Conservation (phyloP, 2,888 invertebrate species). For the Cosmorhoe ocellata region DNA sequence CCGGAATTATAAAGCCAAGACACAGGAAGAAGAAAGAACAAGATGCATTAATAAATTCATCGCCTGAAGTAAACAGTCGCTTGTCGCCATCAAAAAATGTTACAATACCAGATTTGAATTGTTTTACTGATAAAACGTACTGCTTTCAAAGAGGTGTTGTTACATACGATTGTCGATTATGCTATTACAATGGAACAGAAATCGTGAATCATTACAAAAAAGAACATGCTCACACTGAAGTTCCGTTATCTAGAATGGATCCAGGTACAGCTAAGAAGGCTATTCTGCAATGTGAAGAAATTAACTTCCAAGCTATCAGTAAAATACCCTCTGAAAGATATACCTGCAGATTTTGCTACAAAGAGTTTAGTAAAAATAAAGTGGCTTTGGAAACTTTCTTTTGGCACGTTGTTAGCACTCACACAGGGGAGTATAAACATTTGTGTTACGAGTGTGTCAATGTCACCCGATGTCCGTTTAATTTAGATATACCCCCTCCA, state of each 20-base stretch:
- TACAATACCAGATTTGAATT: slow-evolving; percentile 50
- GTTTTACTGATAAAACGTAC: slow-evolving; percentile 70
- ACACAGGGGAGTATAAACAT: slow-evolving; percentile 90
- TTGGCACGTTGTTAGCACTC: slow-evolving; percentile 87
- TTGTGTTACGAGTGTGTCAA: slow-evolving; percentile 84
- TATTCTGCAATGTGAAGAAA: slow-evolving; percentile 76
- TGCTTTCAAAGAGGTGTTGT: slow-evolving; percentile 62
- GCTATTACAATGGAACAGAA: slow-evolving; percentile 80
- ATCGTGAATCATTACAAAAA: slow-evolving; percentile 86
- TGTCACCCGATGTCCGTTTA: slow-evolving; percentile 55
- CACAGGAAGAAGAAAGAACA: slow-evolving; percentile 59
- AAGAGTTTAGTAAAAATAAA: slow-evolving; percentile 57
- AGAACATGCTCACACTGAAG: slow-evolving; percentile 85
- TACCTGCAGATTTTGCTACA: slow-evolving; percentile 68
- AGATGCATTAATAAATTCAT: neutral
- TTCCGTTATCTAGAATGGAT: slow-evolving; percentile 84
- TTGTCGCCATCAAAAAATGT: slow-evolving; percentile 22
- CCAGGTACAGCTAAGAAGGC: slow-evolving; percentile 77
- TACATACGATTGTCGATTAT: slow-evolving; percentile 83
- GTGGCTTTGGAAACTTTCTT: slow-evolving; percentile 79
- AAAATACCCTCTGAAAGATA: slow-evolving; percentile 63
- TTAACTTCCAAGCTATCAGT: slow-evolving; percentile 59
- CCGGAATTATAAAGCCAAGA: slow-evolving; percentile 67
- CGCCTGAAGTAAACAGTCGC: neutral
- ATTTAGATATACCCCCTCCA: slow-evolving; percentile 68